A percentile compares a stretch with the other conserved stretches of the same genome.
Evolutionary conservation across 1,140 invertebrate species (phyloP).

Genomic region (Heliconius himera): DNA sequence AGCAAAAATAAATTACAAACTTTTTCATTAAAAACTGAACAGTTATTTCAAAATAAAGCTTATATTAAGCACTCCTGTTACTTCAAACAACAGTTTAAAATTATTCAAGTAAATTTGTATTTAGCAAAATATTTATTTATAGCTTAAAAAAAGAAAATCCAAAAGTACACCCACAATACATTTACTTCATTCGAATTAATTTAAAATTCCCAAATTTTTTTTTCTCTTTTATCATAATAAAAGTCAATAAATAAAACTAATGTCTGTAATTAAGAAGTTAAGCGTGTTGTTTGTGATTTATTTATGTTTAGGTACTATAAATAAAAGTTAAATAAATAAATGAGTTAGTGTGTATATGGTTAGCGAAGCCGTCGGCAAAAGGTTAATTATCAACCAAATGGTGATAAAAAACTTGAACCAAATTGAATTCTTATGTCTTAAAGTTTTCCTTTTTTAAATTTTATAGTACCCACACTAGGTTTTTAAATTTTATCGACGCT

Average conservation of each 20-base stretch:
- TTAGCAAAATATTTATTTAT: background rate
- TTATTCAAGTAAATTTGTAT: background rate
- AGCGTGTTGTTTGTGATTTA: conserved; percentile 42
- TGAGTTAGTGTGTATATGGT: conserved; percentile 34
- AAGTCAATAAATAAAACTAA: conserved; percentile 40
- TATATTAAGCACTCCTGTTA: background rate
- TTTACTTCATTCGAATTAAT: conserved; percentile 21
- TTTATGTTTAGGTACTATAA: conserved; percentile 36
- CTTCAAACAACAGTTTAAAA: background rate
- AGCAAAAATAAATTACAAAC: too few species aligned
- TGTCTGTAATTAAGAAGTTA: conserved; percentile 42
- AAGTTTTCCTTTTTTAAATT: conserved; percentile 44
- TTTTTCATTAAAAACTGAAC: too few species aligned
- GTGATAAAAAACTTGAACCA: conserved; percentile 46
- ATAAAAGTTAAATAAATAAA: conserved; percentile 44
- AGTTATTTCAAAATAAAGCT: too few species aligned
- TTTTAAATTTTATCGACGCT: conserved; percentile 48
- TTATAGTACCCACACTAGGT: conserved; percentile 47
- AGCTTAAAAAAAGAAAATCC: too few species aligned
- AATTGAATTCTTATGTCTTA: conserved; percentile 53
- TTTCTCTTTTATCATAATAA: conserved; percentile 29
- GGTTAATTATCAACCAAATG: conserved; percentile 41
- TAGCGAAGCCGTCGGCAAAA: conserved; percentile 42
- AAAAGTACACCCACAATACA: background rate
- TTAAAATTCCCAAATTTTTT: conserved; percentile 24